phyloP scores from a whole-genome alignment of 2,797 vertebrate genomes.

The Rachycentron canadum region DNA sequence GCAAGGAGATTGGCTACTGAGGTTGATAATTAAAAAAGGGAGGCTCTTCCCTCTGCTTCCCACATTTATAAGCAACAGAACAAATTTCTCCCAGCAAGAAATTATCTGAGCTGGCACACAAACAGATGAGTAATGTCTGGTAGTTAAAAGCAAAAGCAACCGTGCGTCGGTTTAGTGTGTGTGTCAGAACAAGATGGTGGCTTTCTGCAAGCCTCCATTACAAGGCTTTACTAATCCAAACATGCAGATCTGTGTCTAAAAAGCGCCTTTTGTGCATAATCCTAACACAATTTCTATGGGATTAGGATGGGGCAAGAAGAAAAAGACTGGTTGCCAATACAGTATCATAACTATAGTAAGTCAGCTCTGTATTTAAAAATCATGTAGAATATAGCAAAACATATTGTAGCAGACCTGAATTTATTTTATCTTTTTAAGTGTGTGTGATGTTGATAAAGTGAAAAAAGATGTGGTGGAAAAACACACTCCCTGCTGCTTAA shows the following conservation, averaged over 20 bases:
- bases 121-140: constrained; percentile 59
- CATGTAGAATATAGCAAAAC: constrained; percentile 1
- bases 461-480: constrained; percentile 10
- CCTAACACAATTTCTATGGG: constrained; percentile 61
- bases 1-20: constrained; percentile 60
- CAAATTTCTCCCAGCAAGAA: constrained; percentile 62
- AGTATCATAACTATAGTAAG: constrained; percentile 24
- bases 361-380: constrained; percentile 34
- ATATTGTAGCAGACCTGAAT: not conserved
- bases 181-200: constrained; percentile 62
- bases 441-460: not conserved
- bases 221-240: constrained; percentile 75
- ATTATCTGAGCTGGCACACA: constrained; percentile 68
- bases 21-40: constrained; percentile 71
- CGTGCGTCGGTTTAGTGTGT: constrained; percentile 52
- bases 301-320: constrained; percentile 51
- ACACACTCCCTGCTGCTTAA: not conserved
- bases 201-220: constrained; percentile 70
- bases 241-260: constrained; percentile 76
- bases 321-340: constrained; percentile 38
- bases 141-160: constrained; percentile 55
- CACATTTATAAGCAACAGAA: constrained; percentile 63
- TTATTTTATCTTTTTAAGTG: not conserved
- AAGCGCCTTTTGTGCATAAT: constrained; percentile 72
- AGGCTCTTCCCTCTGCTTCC: constrained; percentile 50